Conservation (phyloP, 2,888 invertebrate species). For the Ormyrus nitidulus region DNA sequence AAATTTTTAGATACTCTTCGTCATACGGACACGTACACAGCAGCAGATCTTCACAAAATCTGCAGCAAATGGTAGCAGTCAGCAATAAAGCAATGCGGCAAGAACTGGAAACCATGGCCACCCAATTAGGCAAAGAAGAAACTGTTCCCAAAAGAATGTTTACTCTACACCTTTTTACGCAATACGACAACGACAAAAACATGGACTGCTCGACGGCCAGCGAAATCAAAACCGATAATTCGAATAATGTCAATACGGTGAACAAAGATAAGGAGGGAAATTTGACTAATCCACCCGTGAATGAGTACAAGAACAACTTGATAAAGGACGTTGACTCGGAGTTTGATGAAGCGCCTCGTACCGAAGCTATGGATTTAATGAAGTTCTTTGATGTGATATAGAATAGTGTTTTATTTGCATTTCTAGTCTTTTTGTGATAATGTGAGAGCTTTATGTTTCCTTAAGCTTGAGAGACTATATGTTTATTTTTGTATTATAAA, state of each 20-base stretch:
- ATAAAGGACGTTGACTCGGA: slow-evolving; percentile 32
- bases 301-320: slow-evolving; percentile 44
- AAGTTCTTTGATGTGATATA: slow-evolving; percentile 40
- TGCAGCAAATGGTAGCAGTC: not conserved
- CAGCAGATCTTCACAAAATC: slow-evolving; percentile 14
- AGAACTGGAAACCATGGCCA: slow-evolving; percentile 67
- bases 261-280: not conserved
- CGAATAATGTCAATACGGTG: no score
- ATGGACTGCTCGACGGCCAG: slow-evolving; percentile 30
- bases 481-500: no score
- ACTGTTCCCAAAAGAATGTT: slow-evolving; percentile 62
- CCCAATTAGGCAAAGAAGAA: slow-evolving; percentile 68
- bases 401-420: not conserved
- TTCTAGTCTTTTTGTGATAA: slow-evolving; percentile 15
- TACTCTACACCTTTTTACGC: slow-evolving; percentile 51
- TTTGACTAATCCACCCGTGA: not conserved
- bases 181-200: slow-evolving; percentile 1
- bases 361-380: slow-evolving; percentile 38
- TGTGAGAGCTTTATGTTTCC: no score
- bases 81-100: slow-evolving; percentile 30
- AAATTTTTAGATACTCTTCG: slow-evolving; percentile 62
- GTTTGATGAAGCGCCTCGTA: slow-evolving; percentile 11
- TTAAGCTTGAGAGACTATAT: no score
- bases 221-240: not conserved
- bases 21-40: slow-evolving; percentile 55